Percentiles rank a stretch among this genome's conserved stretches.
Conservation (phyloP, 2,113 vertebrate species). For the Grus americana region DNA sequence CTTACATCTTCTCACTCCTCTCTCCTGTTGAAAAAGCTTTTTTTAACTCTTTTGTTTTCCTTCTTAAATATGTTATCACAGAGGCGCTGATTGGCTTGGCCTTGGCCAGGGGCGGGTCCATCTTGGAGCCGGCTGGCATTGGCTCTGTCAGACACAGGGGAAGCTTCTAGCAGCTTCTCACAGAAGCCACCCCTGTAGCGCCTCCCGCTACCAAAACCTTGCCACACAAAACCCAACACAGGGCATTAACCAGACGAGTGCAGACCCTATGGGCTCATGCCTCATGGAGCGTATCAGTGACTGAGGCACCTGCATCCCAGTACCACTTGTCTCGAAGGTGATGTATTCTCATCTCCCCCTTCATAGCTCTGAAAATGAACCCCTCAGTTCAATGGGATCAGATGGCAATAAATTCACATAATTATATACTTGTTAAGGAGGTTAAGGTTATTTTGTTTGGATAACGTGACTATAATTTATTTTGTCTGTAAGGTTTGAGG, state of each 20-base stretch:
- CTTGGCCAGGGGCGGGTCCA: too few species aligned
- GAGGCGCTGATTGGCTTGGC: too few species aligned
- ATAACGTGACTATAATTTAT: constrained; percentile 74
- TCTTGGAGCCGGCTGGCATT: too few species aligned
- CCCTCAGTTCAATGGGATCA: constrained; percentile 43
- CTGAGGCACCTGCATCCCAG: neutral
- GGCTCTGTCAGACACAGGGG: too few species aligned
- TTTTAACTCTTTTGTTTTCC: too few species aligned
- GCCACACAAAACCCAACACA: too few species aligned
- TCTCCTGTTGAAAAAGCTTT: too few species aligned
- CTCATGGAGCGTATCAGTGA: neutral
- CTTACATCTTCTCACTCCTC: too few species aligned
- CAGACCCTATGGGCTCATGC: neutral
- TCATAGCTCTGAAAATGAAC: constrained; percentile 54
- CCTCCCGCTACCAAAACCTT: too few species aligned
- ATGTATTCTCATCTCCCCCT: neutral
- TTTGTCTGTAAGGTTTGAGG: constrained; percentile 73
- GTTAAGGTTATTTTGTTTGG: constrained; percentile 59
- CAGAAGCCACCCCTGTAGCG: too few species aligned
- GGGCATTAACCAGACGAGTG: neutral
- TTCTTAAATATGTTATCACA: too few species aligned
- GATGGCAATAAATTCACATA: constrained; percentile 62
- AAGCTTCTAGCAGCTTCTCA: too few species aligned
- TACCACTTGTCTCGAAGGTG: constrained; percentile 27
- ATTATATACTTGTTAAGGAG: constrained; percentile 62